phyloP scores from a whole-genome alignment of 2,113 vertebrate genomes.

The Chamaea fasciata region DNA sequence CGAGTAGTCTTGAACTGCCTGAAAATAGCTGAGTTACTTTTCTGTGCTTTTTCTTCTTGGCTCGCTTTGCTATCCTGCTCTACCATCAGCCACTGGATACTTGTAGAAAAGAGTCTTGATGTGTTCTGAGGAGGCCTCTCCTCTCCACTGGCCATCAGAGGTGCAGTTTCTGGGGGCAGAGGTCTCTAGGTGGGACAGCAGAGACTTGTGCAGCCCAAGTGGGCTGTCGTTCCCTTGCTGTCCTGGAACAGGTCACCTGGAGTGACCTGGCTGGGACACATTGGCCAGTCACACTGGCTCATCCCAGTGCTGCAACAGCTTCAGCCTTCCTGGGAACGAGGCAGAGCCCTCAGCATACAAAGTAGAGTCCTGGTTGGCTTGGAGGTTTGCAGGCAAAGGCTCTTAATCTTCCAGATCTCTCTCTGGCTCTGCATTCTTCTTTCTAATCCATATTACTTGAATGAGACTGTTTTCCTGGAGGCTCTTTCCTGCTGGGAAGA shows the following conservation, averaged over 20 bases:
- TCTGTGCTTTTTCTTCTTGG: neutral
- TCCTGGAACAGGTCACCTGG: neutral
- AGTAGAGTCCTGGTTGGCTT: neutral
- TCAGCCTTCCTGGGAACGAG: neutral
- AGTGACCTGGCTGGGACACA: neutral
- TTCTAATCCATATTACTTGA: slow-evolving; percentile 51
- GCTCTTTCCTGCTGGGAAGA: neutral
- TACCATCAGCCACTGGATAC: neutral
- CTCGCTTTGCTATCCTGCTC: neutral
- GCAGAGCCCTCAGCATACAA: neutral
- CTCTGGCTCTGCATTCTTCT: neutral
- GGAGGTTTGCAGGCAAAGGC: neutral
- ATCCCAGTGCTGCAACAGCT: neutral
- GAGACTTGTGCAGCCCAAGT: neutral
- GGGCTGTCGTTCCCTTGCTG: neutral
- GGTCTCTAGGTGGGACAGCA: neutral
- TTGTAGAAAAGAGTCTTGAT: neutral
- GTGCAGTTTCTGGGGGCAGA: neutral
- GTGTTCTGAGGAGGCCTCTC: neutral
- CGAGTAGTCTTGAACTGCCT: neutral
- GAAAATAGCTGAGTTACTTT: neutral
- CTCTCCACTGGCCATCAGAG: neutral
- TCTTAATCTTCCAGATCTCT: neutral
- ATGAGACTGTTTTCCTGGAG: neutral
- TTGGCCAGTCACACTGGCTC: neutral